phyloP scores from a whole-genome alignment of 2,888 invertebrate species.

The Chelonus formosanus region DNA sequence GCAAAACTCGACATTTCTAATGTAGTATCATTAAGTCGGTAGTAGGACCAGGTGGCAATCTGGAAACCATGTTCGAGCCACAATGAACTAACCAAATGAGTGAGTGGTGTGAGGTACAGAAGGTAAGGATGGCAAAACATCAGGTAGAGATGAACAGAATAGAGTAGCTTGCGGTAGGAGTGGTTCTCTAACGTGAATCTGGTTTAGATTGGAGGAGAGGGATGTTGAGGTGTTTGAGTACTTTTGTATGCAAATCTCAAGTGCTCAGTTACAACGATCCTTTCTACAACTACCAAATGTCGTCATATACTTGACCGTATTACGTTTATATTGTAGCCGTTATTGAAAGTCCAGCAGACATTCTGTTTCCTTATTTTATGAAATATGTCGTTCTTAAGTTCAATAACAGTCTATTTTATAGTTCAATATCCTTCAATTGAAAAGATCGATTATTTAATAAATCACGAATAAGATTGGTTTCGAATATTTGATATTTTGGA shows the following conservation, averaged over 20 bases:
- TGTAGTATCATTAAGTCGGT: no score
- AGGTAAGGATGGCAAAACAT: background rate
- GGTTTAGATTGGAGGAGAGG: background rate
- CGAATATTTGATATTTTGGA: no score
- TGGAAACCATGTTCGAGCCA: no score
- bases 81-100: no score
- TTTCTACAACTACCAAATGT: constrained; percentile 1
- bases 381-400: background rate
- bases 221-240: constrained; percentile 15
- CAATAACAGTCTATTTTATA: no score
- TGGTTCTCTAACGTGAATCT: constrained; percentile 14
- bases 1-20: background rate
- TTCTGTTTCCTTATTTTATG: constrained; percentile 19
- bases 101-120: background rate
- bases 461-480: no score
- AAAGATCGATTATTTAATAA: no score
- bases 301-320: constrained; percentile 1
- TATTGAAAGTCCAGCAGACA: constrained; percentile 16
- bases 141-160: no score
- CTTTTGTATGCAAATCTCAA: constrained; percentile 18
- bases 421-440: no score
- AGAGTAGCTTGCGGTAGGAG: background rate
- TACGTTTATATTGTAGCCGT: constrained; percentile 7
- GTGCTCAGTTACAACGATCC: background rate
- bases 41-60: no score